phyloP scores from a whole-genome alignment of 2,888 invertebrate species.

The Caenorhabditis panamensis region DNA sequence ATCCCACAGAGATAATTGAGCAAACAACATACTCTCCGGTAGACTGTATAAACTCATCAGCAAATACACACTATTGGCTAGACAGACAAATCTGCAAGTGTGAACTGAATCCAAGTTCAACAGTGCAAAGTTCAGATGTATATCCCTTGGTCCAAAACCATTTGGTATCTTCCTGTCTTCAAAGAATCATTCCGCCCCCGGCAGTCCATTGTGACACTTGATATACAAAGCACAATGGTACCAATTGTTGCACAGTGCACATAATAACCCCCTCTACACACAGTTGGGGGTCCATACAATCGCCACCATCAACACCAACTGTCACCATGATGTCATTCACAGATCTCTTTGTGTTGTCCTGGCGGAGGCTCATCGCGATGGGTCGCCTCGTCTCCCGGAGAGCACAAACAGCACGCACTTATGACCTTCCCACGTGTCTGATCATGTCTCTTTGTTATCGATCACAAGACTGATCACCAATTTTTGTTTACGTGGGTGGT shows the following conservation, averaged over 20 bases:
- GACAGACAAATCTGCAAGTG: not conserved
- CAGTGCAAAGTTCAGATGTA: not conserved
- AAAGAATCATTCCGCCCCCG: constrained; percentile 3
- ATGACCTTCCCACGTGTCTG: constrained; percentile 56
- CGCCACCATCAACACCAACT: constrained; percentile 37
- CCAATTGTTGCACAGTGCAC: not conserved
- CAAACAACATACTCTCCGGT: not conserved
- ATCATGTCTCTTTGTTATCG: constrained; percentile 51
- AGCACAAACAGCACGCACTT: constrained; percentile 51
- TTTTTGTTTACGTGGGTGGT: constrained; percentile 50
- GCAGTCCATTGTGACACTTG: constrained; percentile 11
- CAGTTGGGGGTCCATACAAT: constrained; percentile 22
- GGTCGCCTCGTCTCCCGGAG: constrained; percentile 23
- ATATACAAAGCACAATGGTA: not conserved
- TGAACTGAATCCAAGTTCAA: not conserved
- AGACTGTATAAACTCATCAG: no score
- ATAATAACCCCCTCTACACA: constrained; percentile 15
- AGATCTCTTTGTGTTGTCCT: constrained; percentile 25
- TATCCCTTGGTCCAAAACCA: no score
- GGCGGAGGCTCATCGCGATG: constrained; percentile 4
- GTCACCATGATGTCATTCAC: constrained; percentile 48
- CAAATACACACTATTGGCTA: not conserved
- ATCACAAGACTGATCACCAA: constrained; percentile 44
- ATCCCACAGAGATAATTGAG: constrained; percentile 6
- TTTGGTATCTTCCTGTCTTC: not conserved